A percentile compares a stretch with the other conserved stretches of the same genome.
Evolutionary conservation across 2,113 vertebrate species (phyloP).

Genomic region (Xiphophorus maculatus): DNA sequence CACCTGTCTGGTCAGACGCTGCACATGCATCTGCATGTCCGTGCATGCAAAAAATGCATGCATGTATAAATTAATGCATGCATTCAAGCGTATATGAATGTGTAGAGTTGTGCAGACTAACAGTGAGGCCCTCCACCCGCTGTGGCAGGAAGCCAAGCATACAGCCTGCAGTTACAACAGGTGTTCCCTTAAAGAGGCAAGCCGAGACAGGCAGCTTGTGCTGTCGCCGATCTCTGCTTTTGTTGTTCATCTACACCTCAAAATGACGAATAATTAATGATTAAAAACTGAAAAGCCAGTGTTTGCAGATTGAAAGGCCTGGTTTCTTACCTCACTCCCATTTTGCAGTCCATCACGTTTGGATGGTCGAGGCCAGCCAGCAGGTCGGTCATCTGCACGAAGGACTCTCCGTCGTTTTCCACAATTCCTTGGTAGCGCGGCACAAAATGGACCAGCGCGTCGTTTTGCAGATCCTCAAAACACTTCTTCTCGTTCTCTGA

Average conservation of each 20-base stretch:
- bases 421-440: constrained; percentile 90
- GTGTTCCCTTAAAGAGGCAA: constrained; percentile 65
- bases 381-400: constrained; percentile 92
- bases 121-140: constrained; percentile 35
- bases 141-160: constrained; percentile 73
- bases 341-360: constrained; percentile 98
- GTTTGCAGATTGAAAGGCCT: background rate
- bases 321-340: constrained; percentile 89
- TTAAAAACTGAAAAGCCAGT: background rate
- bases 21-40: background rate
- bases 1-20: background rate
- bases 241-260: background rate
- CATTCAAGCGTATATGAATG: constrained; percentile 3
- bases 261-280: background rate
- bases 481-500: constrained; percentile 91
- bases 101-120: constrained; percentile 26
- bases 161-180: constrained; percentile 69
- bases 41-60: constrained; percentile 3
- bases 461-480: constrained; percentile 86
- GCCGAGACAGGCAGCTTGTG: constrained; percentile 3
- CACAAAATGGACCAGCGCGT: constrained; percentile 84
- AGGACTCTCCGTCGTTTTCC: constrained; percentile 91
- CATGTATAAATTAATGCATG: constrained; percentile 18
- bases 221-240: constrained; percentile 3
- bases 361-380: constrained; percentile 89